Evolutionary conservation across 1,140 invertebrate species (phyloP).

Genomic region (Zaprionus tsacasi): DNA sequence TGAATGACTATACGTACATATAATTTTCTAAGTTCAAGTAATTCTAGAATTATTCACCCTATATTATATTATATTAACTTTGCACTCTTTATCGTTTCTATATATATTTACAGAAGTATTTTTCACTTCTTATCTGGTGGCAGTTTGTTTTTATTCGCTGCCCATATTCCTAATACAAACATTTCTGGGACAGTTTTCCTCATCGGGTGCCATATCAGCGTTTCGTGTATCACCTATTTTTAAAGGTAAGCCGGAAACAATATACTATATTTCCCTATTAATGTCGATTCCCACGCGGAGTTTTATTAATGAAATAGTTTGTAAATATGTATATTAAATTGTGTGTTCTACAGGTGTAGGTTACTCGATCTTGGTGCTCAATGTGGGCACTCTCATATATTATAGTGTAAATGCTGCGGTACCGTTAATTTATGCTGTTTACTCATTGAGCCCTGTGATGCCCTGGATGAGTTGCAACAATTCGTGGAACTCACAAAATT

Average conservation of each 20-base stretch:
- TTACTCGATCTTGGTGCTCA: constrained; percentile 73
- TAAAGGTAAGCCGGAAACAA: constrained; percentile 55
- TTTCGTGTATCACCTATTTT: constrained; percentile 83
- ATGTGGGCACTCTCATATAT: constrained; percentile 73
- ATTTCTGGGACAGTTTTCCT: constrained; percentile 79
- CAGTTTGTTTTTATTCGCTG: constrained; percentile 69
- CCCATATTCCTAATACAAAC: constrained; percentile 81
- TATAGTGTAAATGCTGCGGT: constrained; percentile 74
- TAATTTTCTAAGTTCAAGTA: no score
- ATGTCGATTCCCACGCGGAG: background rate
- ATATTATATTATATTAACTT: background rate
- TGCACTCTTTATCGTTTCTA: background rate
- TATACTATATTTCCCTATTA: background rate
- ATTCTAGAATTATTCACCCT: background rate
- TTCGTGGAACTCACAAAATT: constrained; percentile 69
- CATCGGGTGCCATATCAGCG: constrained; percentile 74
- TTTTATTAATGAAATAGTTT: background rate
- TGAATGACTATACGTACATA: no score
- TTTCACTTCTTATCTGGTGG: constrained; percentile 62
- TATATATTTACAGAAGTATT: constrained; percentile 57
- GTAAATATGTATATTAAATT: background rate
- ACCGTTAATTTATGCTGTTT: constrained; percentile 71
- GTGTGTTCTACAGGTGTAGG: constrained; percentile 65
- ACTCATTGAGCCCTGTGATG: constrained; percentile 57
- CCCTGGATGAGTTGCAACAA: constrained; percentile 82